Evolutionary conservation across 2,888 invertebrate genomes (phyloP).

Genomic region (Pandemis corylana): DNA sequence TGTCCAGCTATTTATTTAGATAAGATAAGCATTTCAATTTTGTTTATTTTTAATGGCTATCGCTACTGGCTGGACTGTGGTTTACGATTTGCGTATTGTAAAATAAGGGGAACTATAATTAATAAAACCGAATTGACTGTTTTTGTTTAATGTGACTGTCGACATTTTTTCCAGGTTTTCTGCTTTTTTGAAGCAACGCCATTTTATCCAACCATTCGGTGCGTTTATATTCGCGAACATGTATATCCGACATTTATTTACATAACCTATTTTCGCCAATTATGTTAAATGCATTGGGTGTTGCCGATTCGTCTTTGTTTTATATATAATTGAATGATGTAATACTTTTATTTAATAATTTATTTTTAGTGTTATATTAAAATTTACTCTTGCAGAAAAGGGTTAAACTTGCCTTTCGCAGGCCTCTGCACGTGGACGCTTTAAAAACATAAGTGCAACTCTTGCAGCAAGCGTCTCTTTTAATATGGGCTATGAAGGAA

Average conservation of each 20-base stretch:
- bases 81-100: neutral
- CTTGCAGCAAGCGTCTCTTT: neutral
- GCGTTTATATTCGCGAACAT: too few species aligned
- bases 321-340: neutral
- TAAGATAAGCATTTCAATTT: neutral
- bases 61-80: neutral
- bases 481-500: conserved; percentile 1
- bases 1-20: neutral
- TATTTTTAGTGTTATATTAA: conserved; percentile 2
- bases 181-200: neutral
- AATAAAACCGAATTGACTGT: neutral
- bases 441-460: neutral
- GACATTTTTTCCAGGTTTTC: neutral
- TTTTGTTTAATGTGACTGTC: neutral
- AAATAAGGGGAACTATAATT: neutral
- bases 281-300: neutral
- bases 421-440: neutral
- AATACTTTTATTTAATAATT: neutral
- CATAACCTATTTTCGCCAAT: too few species aligned
- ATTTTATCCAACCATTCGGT: neutral
- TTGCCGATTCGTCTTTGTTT: neutral
- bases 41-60: neutral
- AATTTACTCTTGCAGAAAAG: neutral
- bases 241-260: too few species aligned
- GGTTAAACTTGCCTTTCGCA: neutral